These are phyloP conservation scores for Neogobius melanostomus DNA, from an alignment of 2,113 vertebrate species.

Conservation along the genomic window DNA sequence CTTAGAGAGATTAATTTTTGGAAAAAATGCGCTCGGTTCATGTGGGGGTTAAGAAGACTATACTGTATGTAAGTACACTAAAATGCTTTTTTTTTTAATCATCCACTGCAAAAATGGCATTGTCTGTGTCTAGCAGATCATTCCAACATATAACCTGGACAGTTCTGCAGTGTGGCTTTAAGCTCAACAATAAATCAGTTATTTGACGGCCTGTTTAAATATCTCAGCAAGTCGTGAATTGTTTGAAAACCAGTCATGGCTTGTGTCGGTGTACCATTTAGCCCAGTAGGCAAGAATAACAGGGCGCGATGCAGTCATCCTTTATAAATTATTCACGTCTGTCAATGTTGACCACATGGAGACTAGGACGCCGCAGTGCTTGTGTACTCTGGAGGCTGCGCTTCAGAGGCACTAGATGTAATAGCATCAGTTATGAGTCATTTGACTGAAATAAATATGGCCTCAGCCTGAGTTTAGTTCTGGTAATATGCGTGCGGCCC, in stretches of 20 bases:
- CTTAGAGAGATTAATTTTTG: no score
- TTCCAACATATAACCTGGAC: no score
- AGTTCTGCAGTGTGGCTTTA: no score
- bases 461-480: not conserved
- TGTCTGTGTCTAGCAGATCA: no score
- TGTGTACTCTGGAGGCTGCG: not conserved
- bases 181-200: no score
- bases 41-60: no score
- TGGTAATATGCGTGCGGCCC: not conserved
- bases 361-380: not conserved
- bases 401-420: not conserved
- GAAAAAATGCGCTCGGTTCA: no score
- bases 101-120: no score
- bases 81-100: no score
- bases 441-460: slow-evolving; percentile 7
- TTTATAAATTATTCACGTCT: slow-evolving; percentile 12
- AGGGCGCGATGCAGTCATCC: slow-evolving; percentile 5
- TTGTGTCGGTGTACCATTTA: not conserved
- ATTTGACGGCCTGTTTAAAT: not conserved
- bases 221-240: not conserved
- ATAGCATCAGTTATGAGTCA: slow-evolving; percentile 9
- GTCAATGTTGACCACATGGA: slow-evolving; percentile 11
- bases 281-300: slow-evolving; percentile 4
- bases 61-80: no score
- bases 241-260: not conserved